Base-by-base conservation (phyloP, 2,113 vertebrate species). In the Mohoua ochrocephala region DNA sequence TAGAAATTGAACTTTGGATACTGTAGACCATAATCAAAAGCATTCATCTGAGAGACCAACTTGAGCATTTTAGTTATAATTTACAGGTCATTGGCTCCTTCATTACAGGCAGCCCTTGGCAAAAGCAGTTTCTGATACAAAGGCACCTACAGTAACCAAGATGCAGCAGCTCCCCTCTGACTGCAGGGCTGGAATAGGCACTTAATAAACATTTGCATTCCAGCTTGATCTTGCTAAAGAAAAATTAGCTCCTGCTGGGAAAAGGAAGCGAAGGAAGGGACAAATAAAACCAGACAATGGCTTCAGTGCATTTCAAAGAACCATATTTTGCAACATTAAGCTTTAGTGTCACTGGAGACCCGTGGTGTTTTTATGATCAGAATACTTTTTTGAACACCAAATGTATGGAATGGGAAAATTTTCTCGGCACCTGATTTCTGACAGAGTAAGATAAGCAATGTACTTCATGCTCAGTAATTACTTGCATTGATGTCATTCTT, bases 21-120 rank as follows among this genome's bases (percentile, higher is more conserved):
- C 39, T 84, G 35, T 80, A 80, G 63, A 91, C 74, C 65, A 77
- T 89, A 95, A 95, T 95, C 69, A 94, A 95, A 97, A 94, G 27
- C 93, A 90, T 93, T 96, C 91, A 73, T 93, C 77, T 95, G 94
- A 63, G 97, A 96, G 69, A 96, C 13, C 60, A 95, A 60, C 57
- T 93, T 96, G 90, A 97, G 53, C 49, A 77, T 92, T 96, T 95
- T 52, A 92, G 76, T 84, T 93, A 61, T 78, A 96, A 97, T 95
- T 96, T 97, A 94, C 52, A 96, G 79, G 80, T 94, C 95, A 92
- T 92, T 97, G 89, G 83, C 68, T 97, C 94, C 84, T 95, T 97
- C 83, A 93, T 97, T 96, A 95, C 20, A 93, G 59, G 39, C n/a
- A 96, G 64, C 80, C 49, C 39, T 45, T 84, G 52, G 93, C 89